These are phyloP conservation scores for Brienomyrus longianalis DNA, from an alignment of 2,113 vertebrate species.

Conservation along the genomic window DNA sequence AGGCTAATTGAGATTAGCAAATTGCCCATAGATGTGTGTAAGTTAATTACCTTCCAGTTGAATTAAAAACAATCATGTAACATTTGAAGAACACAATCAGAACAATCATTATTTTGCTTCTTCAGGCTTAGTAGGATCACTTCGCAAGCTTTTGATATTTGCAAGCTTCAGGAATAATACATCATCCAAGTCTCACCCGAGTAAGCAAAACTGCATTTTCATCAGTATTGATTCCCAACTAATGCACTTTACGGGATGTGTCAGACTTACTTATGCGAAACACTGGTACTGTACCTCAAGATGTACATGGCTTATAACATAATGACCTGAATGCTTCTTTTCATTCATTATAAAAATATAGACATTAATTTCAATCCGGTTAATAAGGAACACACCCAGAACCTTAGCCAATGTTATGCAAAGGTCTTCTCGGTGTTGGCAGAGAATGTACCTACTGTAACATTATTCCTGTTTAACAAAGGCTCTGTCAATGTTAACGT, in stretches of 20 bases:
- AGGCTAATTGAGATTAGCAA: too few species aligned
- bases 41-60: neutral
- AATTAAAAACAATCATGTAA: neutral
- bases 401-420: neutral
- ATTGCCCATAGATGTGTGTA: neutral
- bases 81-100: neutral
- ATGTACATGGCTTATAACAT: neutral
- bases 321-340: neutral
- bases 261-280: neutral
- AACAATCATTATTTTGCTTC: neutral
- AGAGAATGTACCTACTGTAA: neutral
- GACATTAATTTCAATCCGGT: neutral
- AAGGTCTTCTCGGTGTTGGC: neutral
- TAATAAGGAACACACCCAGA: neutral
- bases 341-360: neutral
- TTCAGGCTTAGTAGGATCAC: neutral
- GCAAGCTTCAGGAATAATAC: conserved; percentile 1
- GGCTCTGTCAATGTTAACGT: neutral
- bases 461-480: neutral
- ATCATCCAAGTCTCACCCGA: neutral
- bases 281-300: neutral
- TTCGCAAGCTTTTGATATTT: neutral
- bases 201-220: neutral
- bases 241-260: conserved; percentile 7
- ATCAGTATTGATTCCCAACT: conserved; percentile 11